Conservation (phyloP, 2,888 invertebrate species). For the Cryptocephalus moraei region DNA sequence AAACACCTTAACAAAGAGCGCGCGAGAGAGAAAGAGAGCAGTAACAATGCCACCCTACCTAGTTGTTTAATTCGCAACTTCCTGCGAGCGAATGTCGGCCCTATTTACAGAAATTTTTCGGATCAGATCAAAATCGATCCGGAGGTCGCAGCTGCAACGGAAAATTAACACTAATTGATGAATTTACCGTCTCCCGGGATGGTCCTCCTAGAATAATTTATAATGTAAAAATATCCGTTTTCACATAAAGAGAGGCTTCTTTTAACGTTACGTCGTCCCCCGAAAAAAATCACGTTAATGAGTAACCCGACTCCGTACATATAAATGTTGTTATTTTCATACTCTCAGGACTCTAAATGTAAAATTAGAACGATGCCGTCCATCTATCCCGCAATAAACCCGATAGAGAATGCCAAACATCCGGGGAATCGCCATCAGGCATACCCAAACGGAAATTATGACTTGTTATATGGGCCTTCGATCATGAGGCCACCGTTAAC, state of each 20-base stretch:
- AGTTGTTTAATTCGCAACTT: slow-evolving; percentile 10
- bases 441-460: slow-evolving; percentile 37
- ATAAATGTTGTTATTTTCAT: background rate
- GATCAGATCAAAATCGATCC: background rate
- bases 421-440: slow-evolving; percentile 32
- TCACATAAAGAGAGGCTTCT: background rate
- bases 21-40: slow-evolving; percentile 11
- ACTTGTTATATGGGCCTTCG: slow-evolving; percentile 35
- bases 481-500: slow-evolving; percentile 28
- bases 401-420: slow-evolving; percentile 30
- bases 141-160: slow-evolving; percentile 12
- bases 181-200: slow-evolving; percentile 14
- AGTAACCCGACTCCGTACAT: background rate
- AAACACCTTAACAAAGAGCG: slow-evolving; percentile 10
- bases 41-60: slow-evolving; percentile 19
- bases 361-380: background rate
- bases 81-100: slow-evolving; percentile 14
- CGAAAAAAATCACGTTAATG: background rate
- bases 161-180: slow-evolving; percentile 15
- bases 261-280: background rate
- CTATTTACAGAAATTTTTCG: slow-evolving; percentile 5
- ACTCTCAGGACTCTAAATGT: background rate
- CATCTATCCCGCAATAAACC: slow-evolving; percentile 24
- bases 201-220: background rate
- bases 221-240: background rate